Evolutionary conservation across 2,888 invertebrate species (phyloP), one percentile per base, ranked within the genome.

Genomic region (Thera britannica): DNA sequence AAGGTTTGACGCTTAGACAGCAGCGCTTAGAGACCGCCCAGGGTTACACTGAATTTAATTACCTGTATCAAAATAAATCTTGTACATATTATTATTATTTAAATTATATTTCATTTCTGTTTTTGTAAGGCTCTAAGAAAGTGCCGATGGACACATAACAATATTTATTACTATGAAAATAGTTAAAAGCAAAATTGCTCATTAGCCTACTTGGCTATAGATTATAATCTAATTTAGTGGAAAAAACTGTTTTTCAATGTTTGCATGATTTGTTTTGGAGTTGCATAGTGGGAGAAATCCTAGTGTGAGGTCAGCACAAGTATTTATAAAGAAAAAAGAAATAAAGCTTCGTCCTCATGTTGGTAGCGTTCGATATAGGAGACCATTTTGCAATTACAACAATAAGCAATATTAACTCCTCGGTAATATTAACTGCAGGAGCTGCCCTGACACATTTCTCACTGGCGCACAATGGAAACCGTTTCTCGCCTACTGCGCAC

Each of bases 391-490:
- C 52, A 52, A 52, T 52, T 9, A 8, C 58, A 61, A 65, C 64
- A 68, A 62, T 65, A 51, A 49, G 78, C 77, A 88, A 85, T 87
- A 89, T 87, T 83, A 89, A 87, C 82, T 81, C 80, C 76, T 85
- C 80, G 81, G 78, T 75, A 76, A 77, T 79, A 69, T 83, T 75
- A 80, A 79, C 75, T 69, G 74, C 67, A 74, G 71, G 77, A 70
- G 72, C 79, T 77, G 79, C 77, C 80, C 77, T 79, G 82, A 83
- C 82, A 86, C 86, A 87, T 89, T 85, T 86, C 82, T 81, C 80
- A 82, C 65, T 78, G 72, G 72, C 68, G 67, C 77, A 85, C 84
- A 86, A 87, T 83, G 78, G 82, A 72, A 67, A 74, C 78, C 78
- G 77, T 77, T 82, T 71, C 72, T 70, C 70, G 71, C 66, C 70